Conservation (phyloP, 2,797 vertebrate genomes). For the Rallus crepitans region DNA sequence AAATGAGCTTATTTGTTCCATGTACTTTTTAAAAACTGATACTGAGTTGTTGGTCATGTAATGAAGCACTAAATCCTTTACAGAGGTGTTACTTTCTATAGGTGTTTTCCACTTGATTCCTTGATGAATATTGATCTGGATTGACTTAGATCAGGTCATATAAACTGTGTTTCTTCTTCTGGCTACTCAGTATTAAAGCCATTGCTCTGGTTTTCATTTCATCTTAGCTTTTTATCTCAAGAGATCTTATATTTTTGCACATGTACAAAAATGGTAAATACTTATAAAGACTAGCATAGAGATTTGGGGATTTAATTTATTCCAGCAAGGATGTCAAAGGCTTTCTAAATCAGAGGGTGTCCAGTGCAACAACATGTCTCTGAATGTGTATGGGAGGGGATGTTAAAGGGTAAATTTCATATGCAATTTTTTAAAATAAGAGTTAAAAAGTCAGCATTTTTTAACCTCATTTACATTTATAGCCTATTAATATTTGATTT, state of each 20-base stretch:
- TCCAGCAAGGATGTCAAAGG: background rate
- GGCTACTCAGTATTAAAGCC: background rate
- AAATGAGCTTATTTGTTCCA: background rate
- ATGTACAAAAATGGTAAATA: background rate
- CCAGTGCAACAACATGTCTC: background rate
- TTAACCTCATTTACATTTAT: background rate
- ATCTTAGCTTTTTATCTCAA: background rate
- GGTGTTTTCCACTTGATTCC: background rate
- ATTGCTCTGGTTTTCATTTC: background rate
- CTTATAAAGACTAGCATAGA: background rate
- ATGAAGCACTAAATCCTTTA: background rate
- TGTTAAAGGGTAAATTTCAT: background rate
- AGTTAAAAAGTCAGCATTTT: background rate
- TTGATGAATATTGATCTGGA: background rate
- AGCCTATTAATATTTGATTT: background rate
- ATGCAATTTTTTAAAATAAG: background rate
- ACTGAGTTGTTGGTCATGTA: background rate
- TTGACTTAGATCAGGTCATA: background rate
- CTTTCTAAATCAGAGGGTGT: background rate
- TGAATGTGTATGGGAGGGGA: background rate
- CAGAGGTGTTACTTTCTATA: background rate
- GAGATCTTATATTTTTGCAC: background rate
- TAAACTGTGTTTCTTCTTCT: background rate
- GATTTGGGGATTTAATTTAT: background rate
- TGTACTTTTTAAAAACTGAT: background rate